Evolutionary conservation across 2,797 vertebrate genomes (phyloP).

Genomic region (Denticeps clupeoides): DNA sequence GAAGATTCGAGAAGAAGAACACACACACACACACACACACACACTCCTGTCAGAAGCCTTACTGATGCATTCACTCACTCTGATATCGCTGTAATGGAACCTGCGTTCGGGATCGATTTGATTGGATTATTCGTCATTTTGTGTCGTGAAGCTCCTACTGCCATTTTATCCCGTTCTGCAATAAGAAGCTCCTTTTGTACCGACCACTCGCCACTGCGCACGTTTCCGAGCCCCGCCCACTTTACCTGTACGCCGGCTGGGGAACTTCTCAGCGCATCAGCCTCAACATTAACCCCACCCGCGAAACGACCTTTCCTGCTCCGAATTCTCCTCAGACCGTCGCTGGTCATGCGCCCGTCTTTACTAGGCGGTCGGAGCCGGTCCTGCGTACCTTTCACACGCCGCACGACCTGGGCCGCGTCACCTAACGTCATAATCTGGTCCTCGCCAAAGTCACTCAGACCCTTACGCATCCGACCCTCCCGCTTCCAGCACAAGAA

Average conservation of each 20-base stretch:
- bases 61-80: conserved; percentile 47
- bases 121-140: conserved; percentile 12
- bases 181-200: conserved; percentile 15
- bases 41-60: conserved; percentile 36
- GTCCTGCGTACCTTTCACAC: too few relatives aligned
- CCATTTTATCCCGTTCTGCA: neutral
- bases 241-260: neutral
- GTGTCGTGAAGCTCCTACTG: conserved; percentile 15
- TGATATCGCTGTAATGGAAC: conserved; percentile 21
- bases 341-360: too few relatives aligned
- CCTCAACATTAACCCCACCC: too few relatives aligned
- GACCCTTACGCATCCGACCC: too few relatives aligned
- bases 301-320: too few relatives aligned
- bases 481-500: too few relatives aligned
- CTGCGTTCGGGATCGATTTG: conserved; percentile 10
- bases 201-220: conserved; percentile 4
- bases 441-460: too few relatives aligned
- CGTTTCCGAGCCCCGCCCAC: neutral
- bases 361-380: too few relatives aligned
- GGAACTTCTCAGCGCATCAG: too few relatives aligned
- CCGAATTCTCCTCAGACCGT: too few relatives aligned
- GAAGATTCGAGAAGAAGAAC: conserved; percentile 11
- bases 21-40: conserved; percentile 17
- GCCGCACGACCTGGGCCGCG: too few relatives aligned
- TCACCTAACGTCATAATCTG: too few relatives aligned